Evolutionary conservation across 2,888 invertebrate species (phyloP).

Genomic region (Tenthredo amoena): DNA sequence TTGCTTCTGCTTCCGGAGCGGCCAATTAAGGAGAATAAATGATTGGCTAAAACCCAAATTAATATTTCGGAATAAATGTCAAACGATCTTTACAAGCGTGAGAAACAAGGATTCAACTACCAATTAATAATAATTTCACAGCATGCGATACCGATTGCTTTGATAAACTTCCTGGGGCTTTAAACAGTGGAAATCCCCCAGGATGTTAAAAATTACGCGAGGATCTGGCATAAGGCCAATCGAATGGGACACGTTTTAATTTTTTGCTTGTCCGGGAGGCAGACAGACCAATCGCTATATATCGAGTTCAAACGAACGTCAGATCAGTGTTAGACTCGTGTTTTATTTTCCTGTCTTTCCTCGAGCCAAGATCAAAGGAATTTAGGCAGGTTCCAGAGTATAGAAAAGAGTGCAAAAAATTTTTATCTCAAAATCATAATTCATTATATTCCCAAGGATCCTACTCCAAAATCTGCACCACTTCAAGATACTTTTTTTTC

Average conservation of each 20-base stretch:
- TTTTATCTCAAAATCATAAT: background rate
- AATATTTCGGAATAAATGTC: constrained; percentile 1
- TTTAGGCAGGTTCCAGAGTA: background rate
- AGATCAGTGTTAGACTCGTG: constrained; percentile 8
- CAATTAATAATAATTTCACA: constrained; percentile 2
- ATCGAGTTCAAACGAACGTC: constrained; percentile 19
- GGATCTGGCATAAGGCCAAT: constrained; percentile 54
- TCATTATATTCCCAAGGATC: constrained; percentile 5
- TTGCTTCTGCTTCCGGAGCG: background rate
- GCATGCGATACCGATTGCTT: background rate
- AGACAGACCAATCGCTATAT: constrained; percentile 11
- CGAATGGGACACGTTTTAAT: constrained; percentile 63
- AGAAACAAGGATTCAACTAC: constrained; percentile 2
- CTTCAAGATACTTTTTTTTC: background rate
- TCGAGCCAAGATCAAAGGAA: background rate
- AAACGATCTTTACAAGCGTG: constrained; percentile 6
- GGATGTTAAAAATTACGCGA: constrained; percentile 13
- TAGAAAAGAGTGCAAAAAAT: background rate
- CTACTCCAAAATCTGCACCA: background rate
- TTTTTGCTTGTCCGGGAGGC: constrained; percentile 62
- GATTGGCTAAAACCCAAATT: background rate
- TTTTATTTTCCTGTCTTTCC: constrained; percentile 16
- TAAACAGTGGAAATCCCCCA: background rate
- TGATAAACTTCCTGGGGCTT: background rate
- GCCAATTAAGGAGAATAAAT: background rate